A percentile compares a stretch with the other conserved stretches of the same genome.
Evolutionary conservation across 2,113 vertebrate species (phyloP).

Genomic region (Salvelinus namaycush): DNA sequence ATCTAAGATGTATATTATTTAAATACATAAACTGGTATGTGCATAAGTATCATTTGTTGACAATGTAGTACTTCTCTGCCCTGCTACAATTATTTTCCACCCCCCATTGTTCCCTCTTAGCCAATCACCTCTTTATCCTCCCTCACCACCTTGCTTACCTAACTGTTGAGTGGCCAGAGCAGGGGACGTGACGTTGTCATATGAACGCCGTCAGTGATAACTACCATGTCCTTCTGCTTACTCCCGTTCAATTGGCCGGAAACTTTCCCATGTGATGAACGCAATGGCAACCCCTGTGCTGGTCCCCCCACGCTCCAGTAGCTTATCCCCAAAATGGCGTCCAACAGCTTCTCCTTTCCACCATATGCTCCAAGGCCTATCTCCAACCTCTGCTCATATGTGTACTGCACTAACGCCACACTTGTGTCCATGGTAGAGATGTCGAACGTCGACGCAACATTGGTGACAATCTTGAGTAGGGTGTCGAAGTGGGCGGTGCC

Average conservation of each 20-base stretch:
- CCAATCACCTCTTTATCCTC: neutral
- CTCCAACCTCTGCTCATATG: constrained; percentile 95
- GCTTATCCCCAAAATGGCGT: constrained; percentile 86
- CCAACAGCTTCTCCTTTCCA: constrained; percentile 85
- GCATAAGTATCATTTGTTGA: too few relatives aligned
- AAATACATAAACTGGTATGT: too few relatives aligned
- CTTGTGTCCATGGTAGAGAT: constrained; percentile 93
- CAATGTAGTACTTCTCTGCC: too few relatives aligned
- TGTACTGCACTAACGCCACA: constrained; percentile 94
- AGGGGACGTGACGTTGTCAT: constrained; percentile 86
- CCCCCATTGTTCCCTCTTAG: too few relatives aligned
- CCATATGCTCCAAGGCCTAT: constrained; percentile 87
- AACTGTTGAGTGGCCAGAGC: constrained; percentile 84
- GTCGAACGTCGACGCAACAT: constrained; percentile 92
- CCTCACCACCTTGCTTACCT: constrained; percentile 70
- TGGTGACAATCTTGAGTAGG: constrained; percentile 93
- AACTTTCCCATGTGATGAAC: constrained; percentile 84
- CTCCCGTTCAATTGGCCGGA: constrained; percentile 95
- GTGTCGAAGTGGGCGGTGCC: constrained; percentile 93
- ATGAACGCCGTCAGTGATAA: constrained; percentile 94
- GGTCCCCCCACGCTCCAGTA: constrained; percentile 96
- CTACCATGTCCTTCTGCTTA: constrained; percentile 96
- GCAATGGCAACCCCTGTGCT: constrained; percentile 95
- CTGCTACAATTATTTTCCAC: too few relatives aligned
- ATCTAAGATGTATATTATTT: too few relatives aligned